Evolutionary conservation across 2,113 vertebrate genomes (phyloP), one percentile per base, ranked within the genome.

Genomic region (Diphyllodes magnificus): DNA sequence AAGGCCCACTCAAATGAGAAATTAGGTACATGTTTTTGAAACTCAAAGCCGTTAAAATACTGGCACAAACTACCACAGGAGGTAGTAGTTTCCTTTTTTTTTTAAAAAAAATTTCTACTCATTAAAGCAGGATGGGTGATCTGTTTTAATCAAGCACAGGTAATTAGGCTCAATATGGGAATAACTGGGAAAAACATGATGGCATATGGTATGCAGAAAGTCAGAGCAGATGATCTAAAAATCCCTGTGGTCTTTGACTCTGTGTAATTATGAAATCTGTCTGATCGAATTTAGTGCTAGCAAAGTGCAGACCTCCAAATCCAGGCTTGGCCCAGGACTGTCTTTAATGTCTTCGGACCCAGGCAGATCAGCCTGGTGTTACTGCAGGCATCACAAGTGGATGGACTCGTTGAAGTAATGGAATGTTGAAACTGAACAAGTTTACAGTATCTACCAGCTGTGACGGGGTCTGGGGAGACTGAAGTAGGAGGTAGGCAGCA

Each of bases 121-220:
- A 65, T 93, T 95, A 90, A 57, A 50, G 79, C 49, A 82, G 75
- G 59, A 92, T 40, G 39, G 42, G 45, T 84, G 60, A 96, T 95
- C 91, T 92, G 25, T 93, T 96, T 95, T 84, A 89, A 86, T 96
- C 76, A 88, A 89, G 64, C 54, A 84, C 80, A 95, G 92, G 88
- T 94, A 82, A 94, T 95, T 95, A 94, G 77, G 57, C 45, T 75
- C 88, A 94, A 86, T 91, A 92, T 82, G 81, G 72, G 51, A 92
- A 88, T 88, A 94, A 94, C 88, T 78, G 24, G 23, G 60, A 2
- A 4, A 93, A 92, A 94, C 92, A 88, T 51, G 80, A 90, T 59
- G 82, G 60, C 95, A 95, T 94, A 96, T 86, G 88, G 81, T 70
- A 78, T 9, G 10, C 65, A 84, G 82, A 86, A 92, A 95, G 23